Percentiles rank a stretch among this genome's conserved stretches.
These are phyloP conservation scores for Lophotis ruficrista DNA, from an alignment of 2,113 vertebrate genomes.

Conservation along the genomic window DNA sequence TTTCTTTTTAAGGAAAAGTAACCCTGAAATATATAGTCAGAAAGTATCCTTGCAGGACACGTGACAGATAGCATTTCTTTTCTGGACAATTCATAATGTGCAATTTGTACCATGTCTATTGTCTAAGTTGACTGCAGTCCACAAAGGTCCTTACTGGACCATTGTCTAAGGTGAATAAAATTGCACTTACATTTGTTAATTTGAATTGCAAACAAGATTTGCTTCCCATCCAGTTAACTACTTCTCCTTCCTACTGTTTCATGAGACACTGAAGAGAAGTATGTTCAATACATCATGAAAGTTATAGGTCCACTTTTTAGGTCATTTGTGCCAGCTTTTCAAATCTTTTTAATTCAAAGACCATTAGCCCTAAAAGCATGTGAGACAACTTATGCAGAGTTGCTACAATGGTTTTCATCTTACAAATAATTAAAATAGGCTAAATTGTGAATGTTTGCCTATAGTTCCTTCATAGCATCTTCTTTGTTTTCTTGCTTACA, in stretches of 20 bases:
- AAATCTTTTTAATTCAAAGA: not conserved
- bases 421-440: not conserved
- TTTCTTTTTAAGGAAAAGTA: not conserved
- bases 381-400: not conserved
- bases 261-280: not conserved
- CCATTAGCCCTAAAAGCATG: rapidly evolving
- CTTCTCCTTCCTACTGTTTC: not conserved
- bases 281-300: not conserved
- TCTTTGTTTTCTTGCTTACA: not conserved
- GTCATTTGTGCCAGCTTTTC: not conserved
- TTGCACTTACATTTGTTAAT: not conserved
- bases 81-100: not conserved
- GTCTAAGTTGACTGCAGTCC: not conserved
- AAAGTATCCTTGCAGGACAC: not conserved
- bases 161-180: not conserved
- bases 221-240: not conserved
- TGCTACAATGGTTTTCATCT: not conserved
- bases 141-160: not conserved
- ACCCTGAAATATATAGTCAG: not conserved
- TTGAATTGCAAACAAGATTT: not conserved
- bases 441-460: not conserved
- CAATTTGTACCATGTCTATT: not conserved
- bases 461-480: not conserved
- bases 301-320: not conserved
- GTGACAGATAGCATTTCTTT: not conserved